phyloP scores from a whole-genome alignment of 2,888 invertebrate genomes.

The Ctenicera cuprea region DNA sequence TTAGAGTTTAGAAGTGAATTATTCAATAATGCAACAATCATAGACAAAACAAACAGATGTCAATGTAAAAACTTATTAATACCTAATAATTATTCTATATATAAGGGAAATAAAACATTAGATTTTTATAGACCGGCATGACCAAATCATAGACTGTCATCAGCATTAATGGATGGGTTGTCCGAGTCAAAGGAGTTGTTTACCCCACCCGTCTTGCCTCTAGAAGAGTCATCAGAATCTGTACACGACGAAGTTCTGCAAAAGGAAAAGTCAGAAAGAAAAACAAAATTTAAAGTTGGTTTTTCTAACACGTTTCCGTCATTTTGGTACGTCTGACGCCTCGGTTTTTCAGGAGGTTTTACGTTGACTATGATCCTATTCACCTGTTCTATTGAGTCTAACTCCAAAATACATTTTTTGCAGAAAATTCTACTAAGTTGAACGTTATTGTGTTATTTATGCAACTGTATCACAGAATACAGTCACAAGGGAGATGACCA shows the following conservation, averaged over 20 bases:
- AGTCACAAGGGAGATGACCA: conserved; percentile 10
- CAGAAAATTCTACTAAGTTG: conserved; percentile 3
- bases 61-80: too few relatives aligned
- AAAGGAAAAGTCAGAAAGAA: too few relatives aligned
- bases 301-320: neutral
- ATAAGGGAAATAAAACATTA: neutral
- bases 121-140: neutral
- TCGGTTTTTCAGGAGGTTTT: conserved; percentile 6
- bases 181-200: neutral
- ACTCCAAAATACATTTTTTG: too few relatives aligned
- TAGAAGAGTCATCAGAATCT: conserved; percentile 2
- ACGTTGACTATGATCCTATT: neutral
- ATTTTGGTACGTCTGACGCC: conserved; percentile 1
- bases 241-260: conserved; percentile 6
- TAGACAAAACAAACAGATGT: too few relatives aligned
- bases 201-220: neutral
- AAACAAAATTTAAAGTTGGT: too few relatives aligned
- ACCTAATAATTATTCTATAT: neutral
- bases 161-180: neutral
- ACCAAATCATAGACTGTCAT: too few relatives aligned
- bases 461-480: conserved; percentile 12
- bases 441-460: conserved; percentile 7
- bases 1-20: too few relatives aligned
- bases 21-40: too few relatives aligned
- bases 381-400: neutral